phyloP scores from a whole-genome alignment of 2,797 vertebrate species.

The Platalea minor region DNA sequence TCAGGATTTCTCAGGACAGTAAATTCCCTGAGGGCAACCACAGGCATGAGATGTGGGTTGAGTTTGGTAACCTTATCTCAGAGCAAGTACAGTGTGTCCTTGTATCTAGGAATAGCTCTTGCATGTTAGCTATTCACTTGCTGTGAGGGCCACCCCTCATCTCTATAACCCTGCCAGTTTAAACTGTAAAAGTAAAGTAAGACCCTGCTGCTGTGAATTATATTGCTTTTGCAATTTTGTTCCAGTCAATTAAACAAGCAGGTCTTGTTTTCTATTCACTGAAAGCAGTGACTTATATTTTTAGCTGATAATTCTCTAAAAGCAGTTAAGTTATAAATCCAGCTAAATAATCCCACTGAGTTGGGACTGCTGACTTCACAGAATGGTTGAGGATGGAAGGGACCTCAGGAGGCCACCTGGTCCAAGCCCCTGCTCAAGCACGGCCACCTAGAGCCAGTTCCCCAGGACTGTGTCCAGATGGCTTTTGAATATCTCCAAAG shows the following conservation, averaged over 20 bases:
- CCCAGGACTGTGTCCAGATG: not conserved
- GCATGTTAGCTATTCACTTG: not conserved
- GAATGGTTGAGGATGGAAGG: not conserved
- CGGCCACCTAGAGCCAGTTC: not conserved
- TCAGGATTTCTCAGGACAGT: not conserved
- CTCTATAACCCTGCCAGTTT: not conserved
- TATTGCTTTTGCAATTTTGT: not conserved
- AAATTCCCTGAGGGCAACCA: not conserved
- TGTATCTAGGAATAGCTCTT: not conserved
- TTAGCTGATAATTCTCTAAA: not conserved
- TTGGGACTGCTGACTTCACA: not conserved
- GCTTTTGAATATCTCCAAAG: not conserved
- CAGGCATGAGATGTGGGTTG: not conserved
- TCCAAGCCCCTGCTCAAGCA: not conserved
- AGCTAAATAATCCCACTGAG: not conserved
- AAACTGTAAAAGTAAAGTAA: not conserved
- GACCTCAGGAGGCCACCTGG: not conserved
- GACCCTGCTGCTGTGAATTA: not conserved
- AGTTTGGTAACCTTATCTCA: not conserved
- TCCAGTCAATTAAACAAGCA: not conserved
- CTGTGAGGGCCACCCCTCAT: not conserved
- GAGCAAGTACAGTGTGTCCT: not conserved
- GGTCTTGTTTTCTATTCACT: not conserved
- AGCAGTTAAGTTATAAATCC: not conserved
- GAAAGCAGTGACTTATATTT: not conserved